Conservation (phyloP, 2,113 vertebrate genomes). For the Chloroceryle aenea region DNA sequence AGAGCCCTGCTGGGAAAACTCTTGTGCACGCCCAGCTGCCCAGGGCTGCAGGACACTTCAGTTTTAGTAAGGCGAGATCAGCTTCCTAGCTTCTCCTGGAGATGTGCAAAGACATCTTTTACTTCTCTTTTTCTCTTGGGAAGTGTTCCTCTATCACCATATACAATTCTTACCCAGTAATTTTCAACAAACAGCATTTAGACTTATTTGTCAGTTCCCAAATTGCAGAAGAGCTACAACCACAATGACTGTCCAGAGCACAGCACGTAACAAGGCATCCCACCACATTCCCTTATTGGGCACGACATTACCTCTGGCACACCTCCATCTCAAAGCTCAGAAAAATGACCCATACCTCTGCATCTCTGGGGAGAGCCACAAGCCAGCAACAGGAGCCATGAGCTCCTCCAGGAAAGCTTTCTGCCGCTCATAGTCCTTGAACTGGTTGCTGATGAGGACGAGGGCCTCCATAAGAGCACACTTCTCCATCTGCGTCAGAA, state of each 20-base stretch:
- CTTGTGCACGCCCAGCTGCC: background rate
- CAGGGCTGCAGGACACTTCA: background rate
- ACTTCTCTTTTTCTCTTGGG: background rate
- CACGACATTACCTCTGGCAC: fast-evolving
- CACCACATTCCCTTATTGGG: background rate
- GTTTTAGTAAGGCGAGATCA: background rate
- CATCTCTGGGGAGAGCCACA: slow-evolving; percentile 94
- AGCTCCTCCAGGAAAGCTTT: slow-evolving; percentile 91
- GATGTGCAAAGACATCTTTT: background rate
- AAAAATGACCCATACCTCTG: slow-evolving; percentile 75
- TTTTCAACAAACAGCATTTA: background rate
- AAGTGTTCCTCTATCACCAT: background rate
- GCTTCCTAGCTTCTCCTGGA: background rate
- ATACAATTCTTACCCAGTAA: background rate
- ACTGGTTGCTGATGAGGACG: slow-evolving; percentile 95
- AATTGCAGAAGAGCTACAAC: background rate
- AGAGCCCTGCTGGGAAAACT: background rate
- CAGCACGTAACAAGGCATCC: background rate
- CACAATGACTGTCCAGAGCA: background rate
- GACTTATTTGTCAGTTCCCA: background rate
- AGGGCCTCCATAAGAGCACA: slow-evolving; percentile 92
- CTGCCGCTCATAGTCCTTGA: slow-evolving; percentile 92
- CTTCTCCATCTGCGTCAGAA: slow-evolving; percentile 91
- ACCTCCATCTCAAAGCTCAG: background rate
- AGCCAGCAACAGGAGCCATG: slow-evolving; percentile 82